These are phyloP conservation scores for Macrotis lagotis DNA, from an alignment of 2,113 vertebrate genomes.

Conservation along the genomic window DNA sequence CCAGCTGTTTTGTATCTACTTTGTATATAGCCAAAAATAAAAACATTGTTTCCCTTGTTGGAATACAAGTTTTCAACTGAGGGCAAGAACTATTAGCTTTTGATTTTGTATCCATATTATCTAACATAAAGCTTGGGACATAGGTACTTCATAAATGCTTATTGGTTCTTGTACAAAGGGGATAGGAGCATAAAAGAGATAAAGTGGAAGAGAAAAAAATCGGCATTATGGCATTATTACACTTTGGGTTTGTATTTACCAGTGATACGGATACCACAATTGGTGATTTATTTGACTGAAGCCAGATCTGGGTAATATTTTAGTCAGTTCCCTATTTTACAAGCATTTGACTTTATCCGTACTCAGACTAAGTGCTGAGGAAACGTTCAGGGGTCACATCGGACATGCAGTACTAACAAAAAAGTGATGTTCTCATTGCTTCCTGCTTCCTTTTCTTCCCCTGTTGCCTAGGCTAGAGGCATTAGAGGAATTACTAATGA, in stretches of 20 bases:
- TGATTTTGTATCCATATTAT: not conserved
- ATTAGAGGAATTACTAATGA: conserved; percentile 18
- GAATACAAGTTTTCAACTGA: not conserved
- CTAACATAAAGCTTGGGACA: not conserved
- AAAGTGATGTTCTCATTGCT: conserved; percentile 38
- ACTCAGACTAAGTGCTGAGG: not conserved
- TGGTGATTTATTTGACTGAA: not conserved
- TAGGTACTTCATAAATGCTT: not conserved
- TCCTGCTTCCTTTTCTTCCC: conserved; percentile 43
- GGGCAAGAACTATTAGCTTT: not conserved
- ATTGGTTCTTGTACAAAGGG: not conserved
- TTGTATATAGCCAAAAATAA: not conserved
- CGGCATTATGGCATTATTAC: not conserved
- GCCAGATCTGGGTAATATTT: conserved; percentile 25
- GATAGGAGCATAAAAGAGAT: not conserved
- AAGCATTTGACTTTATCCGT: not conserved
- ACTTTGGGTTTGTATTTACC: not conserved
- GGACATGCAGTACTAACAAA: conserved; percentile 36
- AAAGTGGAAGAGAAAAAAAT: not conserved
- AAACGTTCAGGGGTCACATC: not conserved
- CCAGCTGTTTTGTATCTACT: not conserved
- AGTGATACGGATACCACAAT: not conserved
- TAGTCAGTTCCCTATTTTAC: not conserved
- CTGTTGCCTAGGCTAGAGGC: conserved; percentile 60
- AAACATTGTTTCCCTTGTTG: not conserved